Evolutionary conservation across 2,797 vertebrate genomes (phyloP), one percentile per base, ranked within the genome.

Genomic region (Platalea minor): DNA sequence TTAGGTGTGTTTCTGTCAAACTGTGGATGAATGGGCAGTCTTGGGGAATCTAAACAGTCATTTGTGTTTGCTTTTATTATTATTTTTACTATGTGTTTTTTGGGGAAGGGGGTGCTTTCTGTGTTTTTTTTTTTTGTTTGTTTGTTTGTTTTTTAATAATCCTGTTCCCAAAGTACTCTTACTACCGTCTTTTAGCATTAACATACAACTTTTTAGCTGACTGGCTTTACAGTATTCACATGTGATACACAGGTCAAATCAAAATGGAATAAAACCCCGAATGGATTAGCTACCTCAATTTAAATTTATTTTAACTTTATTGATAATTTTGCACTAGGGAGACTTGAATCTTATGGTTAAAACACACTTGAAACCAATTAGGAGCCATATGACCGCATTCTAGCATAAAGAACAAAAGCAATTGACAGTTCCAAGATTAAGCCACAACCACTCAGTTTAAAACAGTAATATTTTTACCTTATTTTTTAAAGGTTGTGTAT

Each of bases 251-350:
- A 97, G 96, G 92, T 96, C 95, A 96, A 96, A 97, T 95, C 83
- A 98, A 97, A 97, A 96, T 75, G 91, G 89, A 95, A 95, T 94
- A 97, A 97, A 95, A 77, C 69, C 91, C 93, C 96, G 95, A 94
- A 96, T 94, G 95, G 81, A 95, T 95, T 92, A 97, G 93, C 90
- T 96, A 97, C 93, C 94, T 94, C 93, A 92, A 97, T 59, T 97
- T 95, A 97, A 87, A 97, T 96, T 97, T 98, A 95, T 96, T 96
- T 97, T 97, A 97, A 96, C 93, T 97, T 97, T 91, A 96, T 78
- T 95, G 94, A 95, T 97, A 95, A 97, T 97, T 98, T 97, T 98
- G 96, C 97, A 97, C 85, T 43, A 79, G 82, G 97, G 85, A 96
- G 94, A 95, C 87, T 95, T 97, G 91, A 98, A 97, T 97, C 95